Percentiles rank a stretch among this genome's conserved stretches.
Conservation (phyloP, 2,797 vertebrate species). For the Fratercula arctica region DNA sequence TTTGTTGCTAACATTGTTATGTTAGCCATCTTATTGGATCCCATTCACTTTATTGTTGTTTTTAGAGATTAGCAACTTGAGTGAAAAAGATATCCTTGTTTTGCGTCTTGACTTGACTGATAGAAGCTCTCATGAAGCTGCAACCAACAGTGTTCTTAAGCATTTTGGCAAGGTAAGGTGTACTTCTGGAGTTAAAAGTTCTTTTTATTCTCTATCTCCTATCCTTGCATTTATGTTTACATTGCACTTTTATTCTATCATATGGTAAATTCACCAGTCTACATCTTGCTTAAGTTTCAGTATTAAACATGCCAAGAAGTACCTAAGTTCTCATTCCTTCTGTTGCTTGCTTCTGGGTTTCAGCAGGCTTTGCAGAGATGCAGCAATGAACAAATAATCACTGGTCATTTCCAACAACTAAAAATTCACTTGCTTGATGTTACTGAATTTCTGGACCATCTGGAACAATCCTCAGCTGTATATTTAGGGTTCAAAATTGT, state of each 20-base stretch:
- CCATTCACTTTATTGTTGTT: neutral
- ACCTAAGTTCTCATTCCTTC: neutral
- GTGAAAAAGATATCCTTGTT: constrained; percentile 86
- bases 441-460: neutral
- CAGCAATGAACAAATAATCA: neutral
- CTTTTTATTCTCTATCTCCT: neutral
- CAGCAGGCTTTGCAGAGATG: neutral
- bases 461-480: neutral
- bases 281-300: neutral
- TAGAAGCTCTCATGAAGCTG: constrained; percentile 81
- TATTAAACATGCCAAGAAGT: neutral
- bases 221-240: neutral
- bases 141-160: constrained; percentile 81
- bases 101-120: constrained; percentile 90
- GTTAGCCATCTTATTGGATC: neutral
- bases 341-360: neutral
- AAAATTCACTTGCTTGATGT: neutral
- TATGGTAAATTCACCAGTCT: neutral
- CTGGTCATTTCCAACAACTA: neutral
- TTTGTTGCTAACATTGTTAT: neutral
- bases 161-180: constrained; percentile 88
- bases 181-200: neutral
- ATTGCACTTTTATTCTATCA: neutral
- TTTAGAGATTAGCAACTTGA: constrained; percentile 83
- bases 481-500: neutral